Evolutionary conservation across 1,140 invertebrate species (phyloP).

Genomic region (Halotydeus destructor): DNA sequence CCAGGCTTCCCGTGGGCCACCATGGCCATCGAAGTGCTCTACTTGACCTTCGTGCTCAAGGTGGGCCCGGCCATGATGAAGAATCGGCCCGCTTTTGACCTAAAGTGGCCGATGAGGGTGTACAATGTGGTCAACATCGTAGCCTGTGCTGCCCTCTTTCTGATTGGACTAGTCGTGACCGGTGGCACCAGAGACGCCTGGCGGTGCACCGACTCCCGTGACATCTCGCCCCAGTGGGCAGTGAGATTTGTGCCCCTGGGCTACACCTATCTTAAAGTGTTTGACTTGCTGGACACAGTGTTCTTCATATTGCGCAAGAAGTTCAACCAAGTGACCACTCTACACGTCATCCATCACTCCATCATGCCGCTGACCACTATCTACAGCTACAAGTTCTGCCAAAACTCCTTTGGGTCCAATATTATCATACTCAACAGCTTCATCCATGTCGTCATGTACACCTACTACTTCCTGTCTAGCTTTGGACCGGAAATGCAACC

Average conservation of each 20-base stretch:
- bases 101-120: constrained; percentile 50
- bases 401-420: too few relatives aligned
- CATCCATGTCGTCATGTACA: constrained; percentile 37
- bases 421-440: too few relatives aligned
- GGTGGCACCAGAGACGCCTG: constrained; percentile 16
- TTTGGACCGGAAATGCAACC: constrained; percentile 30
- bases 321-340: constrained; percentile 57
- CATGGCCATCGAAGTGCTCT: constrained; percentile 1
- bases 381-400: too few relatives aligned
- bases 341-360: constrained; percentile 67
- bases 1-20: constrained; percentile 14
- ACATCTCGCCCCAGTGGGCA: constrained; percentile 19
- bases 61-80: constrained; percentile 59
- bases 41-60: constrained; percentile 16
- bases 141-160: constrained; percentile 11
- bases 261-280: constrained; percentile 32
- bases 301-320: constrained; percentile 39
- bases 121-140: constrained; percentile 38
- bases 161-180: constrained; percentile 5
- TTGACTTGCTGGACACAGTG: constrained; percentile 17
- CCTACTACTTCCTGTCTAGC: constrained; percentile 32
- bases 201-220: constrained; percentile 17
- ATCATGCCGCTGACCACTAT: constrained; percentile 28
- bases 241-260: constrained; percentile 33
- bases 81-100: constrained; percentile 48